These are phyloP conservation scores for Linnaemya tessellans DNA, from an alignment of 2,888 invertebrate genomes.

Conservation along the genomic window DNA sequence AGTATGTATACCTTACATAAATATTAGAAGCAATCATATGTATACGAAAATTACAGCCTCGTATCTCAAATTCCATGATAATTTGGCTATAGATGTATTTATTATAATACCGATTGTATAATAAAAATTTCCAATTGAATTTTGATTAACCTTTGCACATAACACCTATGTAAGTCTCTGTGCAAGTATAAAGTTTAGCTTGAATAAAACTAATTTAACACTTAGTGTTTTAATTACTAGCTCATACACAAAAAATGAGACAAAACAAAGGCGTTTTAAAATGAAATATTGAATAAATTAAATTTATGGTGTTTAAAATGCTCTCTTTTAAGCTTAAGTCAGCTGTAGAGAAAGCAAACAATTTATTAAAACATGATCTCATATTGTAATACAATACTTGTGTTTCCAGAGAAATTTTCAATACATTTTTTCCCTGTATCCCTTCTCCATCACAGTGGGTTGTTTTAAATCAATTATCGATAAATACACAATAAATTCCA, in stretches of 20 bases:
- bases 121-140: slow-evolving; percentile 4
- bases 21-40: too few species aligned
- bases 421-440: slow-evolving; percentile 6
- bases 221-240: not conserved
- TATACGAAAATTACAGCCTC: too few species aligned
- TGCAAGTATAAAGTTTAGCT: slow-evolving; percentile 28
- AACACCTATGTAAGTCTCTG: too few species aligned
- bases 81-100: not conserved
- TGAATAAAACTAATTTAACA: not conserved
- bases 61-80: not conserved
- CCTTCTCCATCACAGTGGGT: not conserved
- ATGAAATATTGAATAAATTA: not conserved
- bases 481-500: slow-evolving; percentile 25
- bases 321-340: slow-evolving; percentile 12
- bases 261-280: not conserved
- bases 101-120: not conserved
- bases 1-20: too few species aligned
- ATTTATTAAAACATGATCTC: slow-evolving; percentile 4
- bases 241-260: not conserved
- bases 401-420: slow-evolving; percentile 9
- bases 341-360: not conserved
- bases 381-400: slow-evolving; percentile 18
- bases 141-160: slow-evolving; percentile 16
- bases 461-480: slow-evolving; percentile 39
- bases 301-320: not conserved